Percentiles rank a stretch among this genome's conserved stretches.
phyloP scores from a whole-genome alignment of 1,140 invertebrate species.

The Diabrotica undecimpunctata region DNA sequence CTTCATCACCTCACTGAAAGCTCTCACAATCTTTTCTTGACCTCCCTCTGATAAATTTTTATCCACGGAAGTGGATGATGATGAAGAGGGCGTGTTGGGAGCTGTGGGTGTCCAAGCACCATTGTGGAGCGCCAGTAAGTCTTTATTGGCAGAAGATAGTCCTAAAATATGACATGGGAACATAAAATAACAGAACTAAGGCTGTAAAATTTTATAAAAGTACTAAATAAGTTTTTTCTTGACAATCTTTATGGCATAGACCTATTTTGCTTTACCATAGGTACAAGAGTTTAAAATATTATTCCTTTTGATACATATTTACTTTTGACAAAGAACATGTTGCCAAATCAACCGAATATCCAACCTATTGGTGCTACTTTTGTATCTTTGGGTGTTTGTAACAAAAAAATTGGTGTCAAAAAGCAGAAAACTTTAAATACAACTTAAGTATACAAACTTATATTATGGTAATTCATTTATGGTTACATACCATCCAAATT shows the following conservation, averaged over 20 bases:
- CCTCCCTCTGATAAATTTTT: constrained; percentile 52
- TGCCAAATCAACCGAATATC: too few relatives aligned
- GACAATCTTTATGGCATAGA: too few relatives aligned
- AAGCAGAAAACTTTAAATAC: too few relatives aligned
- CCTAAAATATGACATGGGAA: constrained; percentile 23
- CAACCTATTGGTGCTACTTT: too few relatives aligned
- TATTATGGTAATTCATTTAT: background rate
- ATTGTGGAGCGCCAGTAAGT: constrained; percentile 66
- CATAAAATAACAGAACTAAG: background rate
- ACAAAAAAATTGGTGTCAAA: too few relatives aligned
- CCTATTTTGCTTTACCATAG: too few relatives aligned
- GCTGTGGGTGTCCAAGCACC: constrained; percentile 56
- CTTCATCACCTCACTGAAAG: constrained; percentile 78
- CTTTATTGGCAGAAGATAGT: constrained; percentile 57
- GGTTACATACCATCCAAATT: constrained; percentile 56
- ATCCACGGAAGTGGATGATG: constrained; percentile 39
- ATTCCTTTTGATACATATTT: too few relatives aligned
- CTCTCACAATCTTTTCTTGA: constrained; percentile 75
- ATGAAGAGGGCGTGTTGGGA: constrained; percentile 28
- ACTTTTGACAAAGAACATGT: too few relatives aligned
- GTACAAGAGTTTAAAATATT: too few relatives aligned
- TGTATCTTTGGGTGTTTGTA: too few relatives aligned
- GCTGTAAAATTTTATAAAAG: background rate
- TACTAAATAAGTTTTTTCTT: too few relatives aligned
- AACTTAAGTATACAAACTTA: too few relatives aligned